Base-by-base conservation (phyloP, 2,113 vertebrate genomes). In the Hystrix brachyura region DNA sequence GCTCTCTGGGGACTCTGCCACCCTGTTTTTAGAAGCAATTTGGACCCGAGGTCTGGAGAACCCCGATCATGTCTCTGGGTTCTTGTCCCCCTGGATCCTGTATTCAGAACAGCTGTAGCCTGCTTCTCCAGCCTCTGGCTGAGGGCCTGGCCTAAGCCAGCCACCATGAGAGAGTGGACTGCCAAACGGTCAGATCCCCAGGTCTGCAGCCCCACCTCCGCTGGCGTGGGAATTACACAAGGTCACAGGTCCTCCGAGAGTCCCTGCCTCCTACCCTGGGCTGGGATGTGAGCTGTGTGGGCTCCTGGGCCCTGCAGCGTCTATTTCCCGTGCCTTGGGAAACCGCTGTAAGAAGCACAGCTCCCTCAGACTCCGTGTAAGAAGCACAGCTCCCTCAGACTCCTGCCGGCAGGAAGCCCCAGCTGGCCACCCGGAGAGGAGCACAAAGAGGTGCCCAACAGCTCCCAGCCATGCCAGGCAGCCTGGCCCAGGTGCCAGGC, bases 381-480 rank as follows among this genome's bases (percentile, higher is more conserved):
- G 71, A 57, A 86, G 53, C 27, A 59, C 43, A n/a, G 0, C 2
- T 64, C 19, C 55, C 38, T 7, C 9, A 18, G 64, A 19, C 34
- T 1, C 46, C 60, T 43, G 53, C 94, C 15, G 10, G 1, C 13
- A n/a, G 15, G 72, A 76, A 43, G 48, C 12, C 21, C 19, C 0
- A 15, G 62, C 25, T 0, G 7, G 60, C 46, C 57, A 3, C 1
- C 0, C 6, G 25, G 25, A 79, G 7, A 23, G 88, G 57, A n/a
- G 3, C 0, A 0, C 60, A 21, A 51, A 53, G 27, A 17, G 55
- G 23, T n/a, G 27, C 18, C n/a, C 57, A 10, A 7, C 0, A 46
- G 53, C 12, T 19, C 3, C 12, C 0, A 0, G 18, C 79, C 48
- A 32, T 13, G 29, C 55, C 38, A 7, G n/a, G 34, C 11, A 15